Conservation (phyloP, 53 echinoderm and acorn worm genomes). For the Hippasteria phrygiana region DNA sequence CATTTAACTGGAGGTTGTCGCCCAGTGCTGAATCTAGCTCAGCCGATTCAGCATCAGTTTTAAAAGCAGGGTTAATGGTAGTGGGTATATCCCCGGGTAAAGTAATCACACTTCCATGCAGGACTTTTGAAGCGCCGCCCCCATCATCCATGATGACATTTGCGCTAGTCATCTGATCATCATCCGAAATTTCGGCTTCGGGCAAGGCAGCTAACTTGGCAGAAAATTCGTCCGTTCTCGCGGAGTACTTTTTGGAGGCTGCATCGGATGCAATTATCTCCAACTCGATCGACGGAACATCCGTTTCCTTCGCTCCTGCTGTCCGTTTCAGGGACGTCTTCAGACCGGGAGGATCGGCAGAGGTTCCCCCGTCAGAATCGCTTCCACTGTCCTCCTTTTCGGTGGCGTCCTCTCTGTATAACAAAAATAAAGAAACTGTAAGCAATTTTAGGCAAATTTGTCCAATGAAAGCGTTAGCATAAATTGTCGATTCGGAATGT, state of each 20-base stretch:
- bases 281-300: not conserved
- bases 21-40: not conserved
- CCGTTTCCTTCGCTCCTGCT: not conserved
- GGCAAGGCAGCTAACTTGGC: constrained; percentile 35
- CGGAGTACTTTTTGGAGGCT: not conserved
- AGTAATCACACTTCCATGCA: not conserved
- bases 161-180: constrained; percentile 7
- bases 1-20: not conserved
- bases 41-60: not conserved
- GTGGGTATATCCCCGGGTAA: constrained; percentile 1
- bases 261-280: constrained; percentile 27
- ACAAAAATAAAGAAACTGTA: not conserved
- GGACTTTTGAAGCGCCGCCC: not conserved
- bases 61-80: not conserved
- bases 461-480: no score
- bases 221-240: constrained; percentile 37
- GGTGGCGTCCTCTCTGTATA: constrained; percentile 31
- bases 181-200: not conserved
- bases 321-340: not conserved
- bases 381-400: constrained; percentile 41
- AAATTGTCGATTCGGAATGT: no score
- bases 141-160: not conserved
- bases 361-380: constrained; percentile 52
- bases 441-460: not conserved
- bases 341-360: constrained; percentile 40